These are phyloP conservation scores for Hybognathus amarus DNA, from an alignment of 2,797 vertebrate species.

Conservation along the genomic window DNA sequence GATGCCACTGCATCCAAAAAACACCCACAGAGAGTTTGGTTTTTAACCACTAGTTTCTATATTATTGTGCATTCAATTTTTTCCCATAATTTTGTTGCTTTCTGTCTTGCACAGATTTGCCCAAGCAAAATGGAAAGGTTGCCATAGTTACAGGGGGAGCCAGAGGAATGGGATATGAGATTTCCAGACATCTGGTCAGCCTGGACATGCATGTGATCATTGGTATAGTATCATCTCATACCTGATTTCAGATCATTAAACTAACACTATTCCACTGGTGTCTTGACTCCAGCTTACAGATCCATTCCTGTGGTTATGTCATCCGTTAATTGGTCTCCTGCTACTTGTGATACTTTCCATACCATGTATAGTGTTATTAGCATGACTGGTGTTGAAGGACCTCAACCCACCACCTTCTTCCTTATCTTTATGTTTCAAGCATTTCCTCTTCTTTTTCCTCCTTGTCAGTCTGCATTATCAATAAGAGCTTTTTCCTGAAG, in stretches of 20 bases:
- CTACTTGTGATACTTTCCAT: not conserved
- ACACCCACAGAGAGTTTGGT: no score
- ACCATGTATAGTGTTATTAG: not conserved
- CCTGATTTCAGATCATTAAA: conserved; percentile 22
- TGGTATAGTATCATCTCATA: conserved; percentile 76
- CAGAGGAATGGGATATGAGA: conserved; percentile 89
- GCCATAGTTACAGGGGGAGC: conserved; percentile 92
- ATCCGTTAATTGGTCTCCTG: not conserved
- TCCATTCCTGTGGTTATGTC: not conserved
- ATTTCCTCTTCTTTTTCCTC: not conserved
- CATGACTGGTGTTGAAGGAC: not conserved
- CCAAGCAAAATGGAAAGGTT: conserved; percentile 86
- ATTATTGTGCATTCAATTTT: not conserved
- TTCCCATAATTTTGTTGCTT: conserved; percentile 52
- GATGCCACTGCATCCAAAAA: no score
- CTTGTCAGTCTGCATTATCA: conserved; percentile 11
- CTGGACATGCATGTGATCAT: conserved; percentile 92
- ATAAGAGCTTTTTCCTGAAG: conserved; percentile 4
- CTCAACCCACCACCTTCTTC: no score
- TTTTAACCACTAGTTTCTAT: not conserved
- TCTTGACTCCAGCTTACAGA: not conserved
- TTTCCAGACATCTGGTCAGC: conserved; percentile 82
- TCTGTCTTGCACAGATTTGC: conserved; percentile 77
- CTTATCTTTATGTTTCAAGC: not conserved
- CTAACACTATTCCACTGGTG: not conserved